phyloP scores from a whole-genome alignment of 2,888 invertebrate species.

The Catocala sponsa region DNA sequence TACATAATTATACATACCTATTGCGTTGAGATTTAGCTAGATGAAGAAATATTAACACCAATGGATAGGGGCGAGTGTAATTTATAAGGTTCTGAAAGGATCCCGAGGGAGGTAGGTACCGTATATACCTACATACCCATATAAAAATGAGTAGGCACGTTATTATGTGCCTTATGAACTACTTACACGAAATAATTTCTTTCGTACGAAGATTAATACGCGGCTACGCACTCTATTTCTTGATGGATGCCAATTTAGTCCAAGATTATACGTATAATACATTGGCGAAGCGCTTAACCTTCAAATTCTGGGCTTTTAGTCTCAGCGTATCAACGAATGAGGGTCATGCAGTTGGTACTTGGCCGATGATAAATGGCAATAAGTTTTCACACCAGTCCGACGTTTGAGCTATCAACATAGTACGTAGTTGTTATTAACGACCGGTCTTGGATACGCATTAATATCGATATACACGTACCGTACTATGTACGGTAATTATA shows the following conservation, averaged over 20 bases:
- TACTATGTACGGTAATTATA: constrained; percentile 43
- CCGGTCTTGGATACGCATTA: constrained; percentile 50
- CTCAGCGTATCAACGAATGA: constrained; percentile 40
- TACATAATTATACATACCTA: constrained; percentile 20
- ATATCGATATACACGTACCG: constrained; percentile 35
- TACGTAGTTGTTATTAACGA: constrained; percentile 48
- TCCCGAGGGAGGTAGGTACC: constrained; percentile 18
- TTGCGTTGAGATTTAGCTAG: constrained; percentile 23
- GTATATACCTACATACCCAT: constrained; percentile 4
- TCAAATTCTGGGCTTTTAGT: constrained; percentile 30
- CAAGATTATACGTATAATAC: constrained; percentile 21
- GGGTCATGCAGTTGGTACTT: constrained; percentile 37
- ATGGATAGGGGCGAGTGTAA: constrained; percentile 26
- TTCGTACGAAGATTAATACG: constrained; percentile 18
- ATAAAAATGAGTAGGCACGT: constrained; percentile 10
- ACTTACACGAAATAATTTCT: constrained; percentile 28
- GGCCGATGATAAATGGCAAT: constrained; percentile 51
- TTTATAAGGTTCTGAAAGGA: constrained; percentile 35
- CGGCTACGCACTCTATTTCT: constrained; percentile 2
- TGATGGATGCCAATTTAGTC: constrained; percentile 26
- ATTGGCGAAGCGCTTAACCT: constrained; percentile 16
- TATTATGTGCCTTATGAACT: constrained; percentile 16
- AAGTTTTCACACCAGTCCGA: constrained; percentile 53
- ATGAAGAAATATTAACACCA: constrained; percentile 42
- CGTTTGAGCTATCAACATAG: constrained; percentile 42